Evolutionary conservation across 2,888 invertebrate genomes (phyloP).

Genomic region (Galerucella nymphaeae): DNA sequence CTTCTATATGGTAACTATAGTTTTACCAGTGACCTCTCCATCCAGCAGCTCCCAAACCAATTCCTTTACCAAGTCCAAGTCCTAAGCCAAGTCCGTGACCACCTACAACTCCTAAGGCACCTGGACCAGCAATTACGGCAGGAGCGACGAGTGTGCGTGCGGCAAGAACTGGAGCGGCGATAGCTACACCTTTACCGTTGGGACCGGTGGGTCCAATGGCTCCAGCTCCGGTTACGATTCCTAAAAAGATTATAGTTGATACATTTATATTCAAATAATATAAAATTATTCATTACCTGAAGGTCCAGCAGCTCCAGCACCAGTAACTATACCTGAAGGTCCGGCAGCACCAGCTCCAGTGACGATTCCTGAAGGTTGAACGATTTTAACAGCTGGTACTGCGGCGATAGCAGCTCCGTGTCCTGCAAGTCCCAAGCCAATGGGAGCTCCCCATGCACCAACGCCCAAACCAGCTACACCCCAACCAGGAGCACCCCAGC

Average conservation of each 20-base stretch:
- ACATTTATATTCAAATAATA: not conserved
- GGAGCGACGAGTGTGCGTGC: not conserved
- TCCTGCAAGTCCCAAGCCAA: conserved; percentile 15
- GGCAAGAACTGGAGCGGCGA: not conserved
- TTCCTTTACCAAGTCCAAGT: conserved; percentile 9
- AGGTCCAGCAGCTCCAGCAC: conserved; percentile 26
- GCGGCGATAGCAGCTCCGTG: conserved; percentile 20
- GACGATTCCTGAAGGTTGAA: conserved; percentile 32
- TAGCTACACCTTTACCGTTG: conserved; percentile 25
- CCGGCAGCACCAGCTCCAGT: conserved; percentile 33
- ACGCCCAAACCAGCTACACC: conserved; percentile 1
- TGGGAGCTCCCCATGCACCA: not conserved
- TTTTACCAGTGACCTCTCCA: conserved; percentile 19
- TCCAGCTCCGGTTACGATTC: conserved; percentile 34
- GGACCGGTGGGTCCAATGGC: conserved; percentile 40
- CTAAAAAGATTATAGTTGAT: not conserved
- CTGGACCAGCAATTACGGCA: conserved; percentile 5
- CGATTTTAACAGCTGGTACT: conserved; percentile 22
- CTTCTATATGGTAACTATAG: conserved; percentile 1
- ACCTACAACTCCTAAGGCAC: not conserved
- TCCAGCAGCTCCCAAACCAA: not conserved
- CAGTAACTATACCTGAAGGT: conserved; percentile 31
- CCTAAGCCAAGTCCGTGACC: conserved; percentile 13
- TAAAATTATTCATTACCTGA: conserved; percentile 1
- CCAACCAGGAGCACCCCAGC: not conserved